Percentiles rank a stretch among this genome's conserved stretches.
Conservation (phyloP, 2,797 vertebrate species). For the Sebastiscus tertius region DNA sequence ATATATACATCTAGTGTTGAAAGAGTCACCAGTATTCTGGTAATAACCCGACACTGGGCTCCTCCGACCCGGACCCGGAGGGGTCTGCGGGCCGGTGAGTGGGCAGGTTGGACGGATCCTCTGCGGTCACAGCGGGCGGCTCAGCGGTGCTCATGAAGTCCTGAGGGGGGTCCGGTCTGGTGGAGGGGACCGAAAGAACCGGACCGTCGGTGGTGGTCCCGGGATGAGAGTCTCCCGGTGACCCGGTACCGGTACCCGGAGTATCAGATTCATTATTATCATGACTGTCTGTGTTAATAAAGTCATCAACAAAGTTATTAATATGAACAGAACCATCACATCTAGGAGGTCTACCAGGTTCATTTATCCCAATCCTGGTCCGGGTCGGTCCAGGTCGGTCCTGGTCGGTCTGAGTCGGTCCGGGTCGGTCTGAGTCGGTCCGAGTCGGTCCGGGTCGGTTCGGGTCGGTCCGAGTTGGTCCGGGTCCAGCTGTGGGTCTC, state of each 20-base stretch:
- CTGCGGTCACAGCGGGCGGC: constrained; percentile 30
- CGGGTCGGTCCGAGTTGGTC: constrained; percentile 13
- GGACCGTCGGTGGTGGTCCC: too few species aligned
- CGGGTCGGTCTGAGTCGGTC: too few species aligned
- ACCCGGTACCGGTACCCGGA: background rate
- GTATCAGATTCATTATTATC: background rate
- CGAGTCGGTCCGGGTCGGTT: background rate
- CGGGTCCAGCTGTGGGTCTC: constrained; percentile 80
- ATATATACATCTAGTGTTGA: background rate
- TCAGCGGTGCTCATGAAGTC: background rate
- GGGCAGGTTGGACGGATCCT: constrained; percentile 57
- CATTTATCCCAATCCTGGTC: background rate
- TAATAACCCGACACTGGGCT: background rate
- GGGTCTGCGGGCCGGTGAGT: constrained; percentile 26
- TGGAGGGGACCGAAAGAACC: too few species aligned
- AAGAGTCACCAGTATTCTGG: background rate
- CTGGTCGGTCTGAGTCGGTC: too few species aligned
- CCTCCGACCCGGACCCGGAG: background rate
- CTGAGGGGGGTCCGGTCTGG: background rate
- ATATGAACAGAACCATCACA: fast-evolving
- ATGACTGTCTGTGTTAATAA: background rate
- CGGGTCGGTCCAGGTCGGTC: background rate
- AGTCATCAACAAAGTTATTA: too few species aligned
- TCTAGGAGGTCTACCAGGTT: too few species aligned
- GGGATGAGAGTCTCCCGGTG: background rate